Base-by-base conservation (phyloP, 2,888 invertebrate species). In the Agrotis clavis region DNA sequence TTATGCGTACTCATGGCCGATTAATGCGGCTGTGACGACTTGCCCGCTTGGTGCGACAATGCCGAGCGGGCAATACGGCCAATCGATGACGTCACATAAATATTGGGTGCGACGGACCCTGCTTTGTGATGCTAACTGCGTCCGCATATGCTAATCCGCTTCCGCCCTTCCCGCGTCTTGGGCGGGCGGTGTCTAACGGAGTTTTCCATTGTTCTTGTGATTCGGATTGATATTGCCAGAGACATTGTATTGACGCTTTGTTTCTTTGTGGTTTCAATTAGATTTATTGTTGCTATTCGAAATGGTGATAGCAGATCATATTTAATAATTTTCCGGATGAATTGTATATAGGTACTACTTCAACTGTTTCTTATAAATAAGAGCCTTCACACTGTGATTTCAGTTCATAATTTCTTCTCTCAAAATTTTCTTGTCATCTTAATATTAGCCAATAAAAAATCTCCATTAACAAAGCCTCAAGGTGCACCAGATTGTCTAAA, bases 41-140 rank as follows among this genome's bases (percentile, higher is more conserved):
- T 41, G 41, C 41, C 77, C 81, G 57, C 78, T 76, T 62, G 48
- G 53, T 16, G 54, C 72, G 50, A 78, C 81, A 77, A 35, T 86
- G 76, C 83, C 68, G 77, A 71, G 79, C 68, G 7, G 47, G 56
- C 77, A 81, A 35, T 78, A 81, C 19, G 82, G 84, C 88, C 87
- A 89, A 90, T 90, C 88, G 88, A 86, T 87, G 87, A 89, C 84
- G 85, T 88, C 86, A 89, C 91, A 91, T 92, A 93, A 94, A 94
- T 92, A 92, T 92, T 88, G 88, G 86, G 85, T 87, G 88, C 82
- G 85, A 84, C 82, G 80, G 67, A 74, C 67, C 82, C 78, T 83
- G 87, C 88, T 89, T 94, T 93, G 92, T 93, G 87, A 94, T 92
- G 94, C 92, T 90, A 92, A 92, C 87, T 84, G 89, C 89, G 91